Base-by-base conservation (phyloP, 1,140 invertebrate genomes). In the Portunus trituberculatus region DNA sequence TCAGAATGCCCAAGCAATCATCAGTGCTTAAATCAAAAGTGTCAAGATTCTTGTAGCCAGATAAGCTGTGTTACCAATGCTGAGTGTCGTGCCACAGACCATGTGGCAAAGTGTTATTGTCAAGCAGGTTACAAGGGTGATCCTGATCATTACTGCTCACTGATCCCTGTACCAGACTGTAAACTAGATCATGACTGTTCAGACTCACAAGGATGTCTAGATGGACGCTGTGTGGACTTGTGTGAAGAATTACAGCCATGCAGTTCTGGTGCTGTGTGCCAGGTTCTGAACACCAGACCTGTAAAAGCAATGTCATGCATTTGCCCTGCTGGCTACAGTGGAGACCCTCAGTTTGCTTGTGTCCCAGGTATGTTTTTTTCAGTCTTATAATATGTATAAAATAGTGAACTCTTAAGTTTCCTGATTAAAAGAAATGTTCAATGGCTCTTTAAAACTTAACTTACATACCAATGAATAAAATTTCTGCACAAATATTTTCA, bases 231-330 rank as follows among this genome's bases (percentile, higher is more conserved):
- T 83, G 91, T 96, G 89, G 96, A 96, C 95, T 96, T 97, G 4
- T 97, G 97, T 83, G 97, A 97, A n/a, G 91, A 32, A 86, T 93
- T 94, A 91, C 95, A 92, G 89, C 96, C 97, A 31, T 97, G 96
- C 95, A 96, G 96, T 59, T 92, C 96, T 84, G 96, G 96, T 95
- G 96, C 96, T 4, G 86, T 96, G 82, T 97, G 99, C 96, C 97
- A 98, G 97, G 98, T 99, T 0, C 97, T 98, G n/a, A 97, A 98
- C 14, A 98, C 98, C 6, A 97, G 98, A 29, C 98, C 99, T 0
- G 98, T 99, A 0, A 97, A 98, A 87, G 99, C 98, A 0, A 98
- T 99, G 98, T 97, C 98, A 14, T 99, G 99, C 96, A 97, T 98
- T 0, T 99, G 99, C 96, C 98, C 98, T 31, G 98, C 98, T 91